These are phyloP conservation scores for Mimachlamys varia DNA, from an alignment of 2,888 invertebrate species.

Conservation along the genomic window DNA sequence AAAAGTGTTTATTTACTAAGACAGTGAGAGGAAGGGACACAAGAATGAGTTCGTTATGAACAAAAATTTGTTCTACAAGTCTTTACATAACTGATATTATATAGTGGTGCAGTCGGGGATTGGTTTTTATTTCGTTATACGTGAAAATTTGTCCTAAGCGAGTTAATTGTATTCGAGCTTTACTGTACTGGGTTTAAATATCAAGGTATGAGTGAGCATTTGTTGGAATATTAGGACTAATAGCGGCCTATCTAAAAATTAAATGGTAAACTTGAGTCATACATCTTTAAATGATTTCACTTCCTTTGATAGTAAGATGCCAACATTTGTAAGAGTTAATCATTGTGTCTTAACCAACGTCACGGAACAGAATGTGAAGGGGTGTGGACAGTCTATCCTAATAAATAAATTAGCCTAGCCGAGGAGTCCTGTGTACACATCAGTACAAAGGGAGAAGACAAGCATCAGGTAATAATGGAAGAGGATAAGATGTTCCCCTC, in stretches of 20 bases:
- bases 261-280: not conserved
- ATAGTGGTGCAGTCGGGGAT: too few species aligned
- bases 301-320: not conserved
- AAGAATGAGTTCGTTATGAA: too few species aligned
- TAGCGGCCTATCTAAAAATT: not conserved
- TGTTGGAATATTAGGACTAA: not conserved
- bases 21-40: too few species aligned
- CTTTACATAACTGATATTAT: too few species aligned
- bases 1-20: too few species aligned
- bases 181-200: too few species aligned
- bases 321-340: not conserved
- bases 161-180: too few species aligned
- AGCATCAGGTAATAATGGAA: not conserved
- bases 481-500: not conserved
- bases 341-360: not conserved
- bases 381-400: not conserved
- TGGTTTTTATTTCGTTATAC: too few species aligned
- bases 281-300: not conserved
- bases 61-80: too few species aligned
- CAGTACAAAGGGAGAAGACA: not conserved
- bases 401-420: slow-evolving; percentile 18
- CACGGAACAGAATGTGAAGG: slow-evolving; percentile 20
- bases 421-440: slow-evolving; percentile 5
- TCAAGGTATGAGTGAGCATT: not conserved
- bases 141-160: too few species aligned